A percentile compares a stretch with the other conserved stretches of the same genome.
Evolutionary conservation across 2,113 vertebrate species (phyloP).

Genomic region (Psilopsiagon aymara): DNA sequence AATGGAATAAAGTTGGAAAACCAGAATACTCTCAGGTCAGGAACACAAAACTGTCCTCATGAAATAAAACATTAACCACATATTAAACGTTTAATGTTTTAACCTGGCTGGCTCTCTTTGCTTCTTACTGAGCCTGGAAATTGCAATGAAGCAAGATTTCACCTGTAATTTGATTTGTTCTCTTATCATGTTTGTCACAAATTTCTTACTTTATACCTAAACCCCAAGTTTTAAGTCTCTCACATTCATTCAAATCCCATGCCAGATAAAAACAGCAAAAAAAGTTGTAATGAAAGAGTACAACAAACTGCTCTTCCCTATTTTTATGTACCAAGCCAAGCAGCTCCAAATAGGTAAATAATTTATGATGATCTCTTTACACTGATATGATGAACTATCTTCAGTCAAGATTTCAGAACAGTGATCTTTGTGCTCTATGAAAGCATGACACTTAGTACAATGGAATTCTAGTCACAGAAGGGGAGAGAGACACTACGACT

Average conservation of each 20-base stretch:
- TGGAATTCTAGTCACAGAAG: background rate
- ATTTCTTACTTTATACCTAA: background rate
- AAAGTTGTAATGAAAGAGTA: background rate
- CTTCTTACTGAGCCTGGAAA: background rate
- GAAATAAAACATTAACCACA: background rate
- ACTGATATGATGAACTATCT: background rate
- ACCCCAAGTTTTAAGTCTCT: background rate
- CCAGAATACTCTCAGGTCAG: background rate
- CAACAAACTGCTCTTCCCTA: background rate
- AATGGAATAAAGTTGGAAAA: background rate
- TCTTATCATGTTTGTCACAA: background rate
- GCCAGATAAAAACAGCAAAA: background rate
- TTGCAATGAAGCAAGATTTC: background rate
- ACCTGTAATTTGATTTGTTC: background rate
- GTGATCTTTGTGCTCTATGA: background rate
- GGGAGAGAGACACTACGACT: background rate
- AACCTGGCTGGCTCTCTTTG: background rate
- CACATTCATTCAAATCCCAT: background rate
- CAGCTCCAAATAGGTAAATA: background rate
- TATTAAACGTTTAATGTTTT: background rate
- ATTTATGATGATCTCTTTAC: background rate
- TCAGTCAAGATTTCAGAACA: conserved; percentile 10
- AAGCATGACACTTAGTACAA: background rate
- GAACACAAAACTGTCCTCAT: background rate
- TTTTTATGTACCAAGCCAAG: background rate